Evolutionary conservation across 2,113 vertebrate genomes (phyloP).

Genomic region (Thomomys bottae): DNA sequence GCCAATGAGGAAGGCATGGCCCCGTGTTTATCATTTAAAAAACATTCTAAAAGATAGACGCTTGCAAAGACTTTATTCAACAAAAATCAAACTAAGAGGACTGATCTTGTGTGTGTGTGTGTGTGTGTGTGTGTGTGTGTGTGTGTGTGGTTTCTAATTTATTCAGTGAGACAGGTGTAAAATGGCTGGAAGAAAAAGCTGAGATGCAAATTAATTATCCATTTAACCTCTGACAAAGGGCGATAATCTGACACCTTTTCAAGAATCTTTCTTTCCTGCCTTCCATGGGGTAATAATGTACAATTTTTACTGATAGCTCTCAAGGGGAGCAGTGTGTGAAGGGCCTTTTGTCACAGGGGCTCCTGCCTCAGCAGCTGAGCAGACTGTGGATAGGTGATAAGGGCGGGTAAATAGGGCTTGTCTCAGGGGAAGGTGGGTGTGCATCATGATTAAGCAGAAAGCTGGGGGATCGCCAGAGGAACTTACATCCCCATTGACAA

Average conservation of each 20-base stretch:
- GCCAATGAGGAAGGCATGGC: background rate
- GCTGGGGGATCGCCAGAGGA: background rate
- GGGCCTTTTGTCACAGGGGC: constrained; percentile 17
- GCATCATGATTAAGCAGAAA: background rate
- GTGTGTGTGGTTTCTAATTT: constrained; percentile 54
- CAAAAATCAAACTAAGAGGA: constrained; percentile 20
- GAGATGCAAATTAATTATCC: constrained; percentile 72
- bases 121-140: too few species aligned
- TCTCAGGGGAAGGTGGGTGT: background rate
- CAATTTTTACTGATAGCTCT: constrained; percentile 61
- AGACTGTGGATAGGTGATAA: constrained; percentile 58
- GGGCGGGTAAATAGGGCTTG: background rate
- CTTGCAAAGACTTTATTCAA: constrained; percentile 44
- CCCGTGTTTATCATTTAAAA: constrained; percentile 40
- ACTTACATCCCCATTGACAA: background rate
- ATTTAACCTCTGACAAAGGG: constrained; percentile 70
- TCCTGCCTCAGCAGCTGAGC: background rate
- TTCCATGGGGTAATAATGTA: constrained; percentile 47
- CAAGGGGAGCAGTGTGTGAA: background rate
- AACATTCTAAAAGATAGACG: background rate
- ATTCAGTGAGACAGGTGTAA: constrained; percentile 71
- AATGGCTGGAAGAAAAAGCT: constrained; percentile 51
- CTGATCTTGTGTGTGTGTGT: background rate
- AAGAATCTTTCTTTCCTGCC: constrained; percentile 16
- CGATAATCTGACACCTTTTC: constrained; percentile 61